Percentiles rank a stretch among this genome's conserved stretches.
phyloP scores from a whole-genome alignment of 2,113 vertebrate species.

The Scalopus aquaticus region DNA sequence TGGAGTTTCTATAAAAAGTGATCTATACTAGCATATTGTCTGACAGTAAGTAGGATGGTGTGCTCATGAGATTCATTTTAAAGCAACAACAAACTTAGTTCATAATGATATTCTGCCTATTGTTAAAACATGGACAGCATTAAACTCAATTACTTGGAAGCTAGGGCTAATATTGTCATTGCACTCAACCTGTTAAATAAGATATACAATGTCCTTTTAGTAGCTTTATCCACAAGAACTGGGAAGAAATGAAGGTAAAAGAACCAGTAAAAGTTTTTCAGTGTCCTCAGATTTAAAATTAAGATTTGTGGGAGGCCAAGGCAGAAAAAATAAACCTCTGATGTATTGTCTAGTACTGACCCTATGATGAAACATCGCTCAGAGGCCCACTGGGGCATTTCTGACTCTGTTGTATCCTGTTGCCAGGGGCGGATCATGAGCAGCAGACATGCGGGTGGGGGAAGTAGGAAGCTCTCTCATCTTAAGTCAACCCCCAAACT shows the following conservation, averaged over 20 bases:
- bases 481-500: neutral
- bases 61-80: slow-evolving; percentile 56
- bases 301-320: neutral
- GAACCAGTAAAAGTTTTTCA: neutral
- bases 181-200: neutral
- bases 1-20: slow-evolving; percentile 47
- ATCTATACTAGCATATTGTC: slow-evolving; percentile 36
- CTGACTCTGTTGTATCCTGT: neutral
- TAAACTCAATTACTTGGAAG: slow-evolving; percentile 54
- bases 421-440: neutral
- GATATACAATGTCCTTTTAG: slow-evolving; percentile 20
- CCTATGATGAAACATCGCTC: neutral
- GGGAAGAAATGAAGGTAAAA: neutral
- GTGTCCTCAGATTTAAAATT: neutral
- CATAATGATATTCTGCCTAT: slow-evolving; percentile 36
- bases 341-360: neutral
- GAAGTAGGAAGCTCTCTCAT: neutral
- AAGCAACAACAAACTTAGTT: neutral
- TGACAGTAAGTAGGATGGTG: neutral
- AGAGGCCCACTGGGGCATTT: neutral
- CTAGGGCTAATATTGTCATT: neutral
- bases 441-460: neutral
- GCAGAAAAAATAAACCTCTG: neutral
- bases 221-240: neutral
- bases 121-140: slow-evolving; percentile 58